phyloP scores from a whole-genome alignment of 2,888 invertebrate species.

The Ophonus ardosiacus region DNA sequence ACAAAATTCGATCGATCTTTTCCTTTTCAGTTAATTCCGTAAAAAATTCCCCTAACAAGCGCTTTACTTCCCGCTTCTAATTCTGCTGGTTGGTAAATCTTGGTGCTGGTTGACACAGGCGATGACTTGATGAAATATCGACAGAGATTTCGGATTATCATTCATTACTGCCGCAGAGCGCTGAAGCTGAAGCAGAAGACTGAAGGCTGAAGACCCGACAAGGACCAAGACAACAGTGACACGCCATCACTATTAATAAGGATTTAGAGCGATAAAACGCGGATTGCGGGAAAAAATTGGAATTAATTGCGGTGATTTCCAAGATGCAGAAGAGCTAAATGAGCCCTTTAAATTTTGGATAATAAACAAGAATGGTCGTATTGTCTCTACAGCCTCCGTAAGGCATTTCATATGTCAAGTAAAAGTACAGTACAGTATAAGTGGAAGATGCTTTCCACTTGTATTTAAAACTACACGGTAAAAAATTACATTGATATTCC shows the following conservation, averaged over 20 bases:
- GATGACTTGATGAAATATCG: constrained; percentile 63
- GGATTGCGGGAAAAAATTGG: background rate
- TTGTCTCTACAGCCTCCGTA: too few species aligned
- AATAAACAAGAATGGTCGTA: too few species aligned
- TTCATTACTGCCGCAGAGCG: constrained; percentile 44
- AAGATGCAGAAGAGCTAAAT: background rate
- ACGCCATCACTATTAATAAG: constrained; percentile 63
- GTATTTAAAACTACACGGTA: too few species aligned
- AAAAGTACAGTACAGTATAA: too few species aligned
- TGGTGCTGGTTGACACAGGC: background rate
- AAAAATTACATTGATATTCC: too few species aligned
- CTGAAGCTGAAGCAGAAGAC: too few species aligned
- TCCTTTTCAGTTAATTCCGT: background rate
- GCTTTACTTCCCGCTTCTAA: background rate
- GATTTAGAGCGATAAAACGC: constrained; percentile 39
- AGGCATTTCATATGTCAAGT: too few species aligned
- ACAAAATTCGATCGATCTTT: too few species aligned
- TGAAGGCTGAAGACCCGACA: constrained; percentile 8
- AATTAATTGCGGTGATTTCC: background rate
- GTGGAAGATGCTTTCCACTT: too few species aligned
- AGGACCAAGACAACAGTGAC: constrained; percentile 49
- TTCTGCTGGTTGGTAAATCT: background rate
- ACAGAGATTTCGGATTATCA: constrained; percentile 63
- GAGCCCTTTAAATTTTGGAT: too few species aligned
- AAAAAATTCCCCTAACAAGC: background rate